These are phyloP conservation scores for Parapristionchus giblindavisi DNA, from an alignment of 2,888 invertebrate species.

Conservation along the genomic window DNA sequence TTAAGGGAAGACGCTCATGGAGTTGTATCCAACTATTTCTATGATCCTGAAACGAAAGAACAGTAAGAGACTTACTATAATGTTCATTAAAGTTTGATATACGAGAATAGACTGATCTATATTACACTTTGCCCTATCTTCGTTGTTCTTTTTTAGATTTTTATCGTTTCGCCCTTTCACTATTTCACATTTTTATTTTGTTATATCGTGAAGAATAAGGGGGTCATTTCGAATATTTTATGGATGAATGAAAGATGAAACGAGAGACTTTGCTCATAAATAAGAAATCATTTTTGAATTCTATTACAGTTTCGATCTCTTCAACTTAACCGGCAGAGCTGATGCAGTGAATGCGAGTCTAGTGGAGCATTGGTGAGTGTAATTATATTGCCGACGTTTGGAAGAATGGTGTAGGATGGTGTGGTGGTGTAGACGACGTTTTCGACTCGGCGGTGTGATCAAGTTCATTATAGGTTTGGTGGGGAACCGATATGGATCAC, in stretches of 20 bases:
- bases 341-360: constrained; percentile 24
- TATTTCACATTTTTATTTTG: no score
- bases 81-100: no score
- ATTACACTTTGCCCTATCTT: no score
- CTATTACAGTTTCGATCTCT: constrained; percentile 31
- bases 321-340: constrained; percentile 11
- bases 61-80: constrained; percentile 35
- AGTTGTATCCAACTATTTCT: constrained; percentile 58
- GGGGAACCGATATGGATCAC: constrained; percentile 38
- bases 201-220: no score
- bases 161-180: no score
- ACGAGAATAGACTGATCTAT: no score
- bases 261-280: not conserved
- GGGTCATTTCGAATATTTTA: no score
- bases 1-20: constrained; percentile 54
- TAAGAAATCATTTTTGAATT: not conserved
- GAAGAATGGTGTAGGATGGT: no score
- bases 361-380: constrained; percentile 14
- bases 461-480: constrained; percentile 7
- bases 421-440: no score
- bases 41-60: constrained; percentile 47
- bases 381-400: no score
- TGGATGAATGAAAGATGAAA: no score
- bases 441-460: not conserved
- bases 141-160: no score